These are phyloP conservation scores for Quiscalus mexicanus DNA, from an alignment of 2,113 vertebrate species.

Conservation along the genomic window DNA sequence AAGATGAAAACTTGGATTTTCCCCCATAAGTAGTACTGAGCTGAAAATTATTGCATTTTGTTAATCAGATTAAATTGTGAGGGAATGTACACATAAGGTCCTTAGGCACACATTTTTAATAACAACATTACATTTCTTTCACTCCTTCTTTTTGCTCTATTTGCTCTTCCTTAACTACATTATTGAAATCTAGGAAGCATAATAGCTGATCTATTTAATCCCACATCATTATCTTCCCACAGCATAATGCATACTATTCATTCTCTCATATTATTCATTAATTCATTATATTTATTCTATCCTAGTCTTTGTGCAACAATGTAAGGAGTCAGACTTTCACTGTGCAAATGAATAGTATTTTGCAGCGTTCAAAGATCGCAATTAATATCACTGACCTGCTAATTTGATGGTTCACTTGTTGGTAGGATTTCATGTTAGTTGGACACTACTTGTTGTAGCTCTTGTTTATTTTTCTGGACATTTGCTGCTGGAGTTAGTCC, in stretches of 20 bases:
- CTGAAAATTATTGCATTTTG: conserved; percentile 39
- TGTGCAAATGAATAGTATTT: conserved; percentile 8
- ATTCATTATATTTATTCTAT: conserved; percentile 44
- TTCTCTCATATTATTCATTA: conserved; percentile 42
- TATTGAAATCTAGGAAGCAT: conserved; percentile 58
- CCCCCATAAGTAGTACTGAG: not conserved
- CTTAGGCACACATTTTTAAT: conserved; percentile 30
- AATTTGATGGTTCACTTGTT: not conserved
- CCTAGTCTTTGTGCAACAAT: not conserved
- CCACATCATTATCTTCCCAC: conserved; percentile 41
- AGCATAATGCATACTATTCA: conserved; percentile 35
- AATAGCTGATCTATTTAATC: conserved; percentile 50
- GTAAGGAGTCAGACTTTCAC: conserved; percentile 36
- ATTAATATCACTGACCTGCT: conserved; percentile 20
- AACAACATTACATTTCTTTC: conserved; percentile 42
- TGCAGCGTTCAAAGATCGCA: not conserved
- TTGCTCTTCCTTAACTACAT: conserved; percentile 31
- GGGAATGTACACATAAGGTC: not conserved
- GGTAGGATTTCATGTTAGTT: not conserved
- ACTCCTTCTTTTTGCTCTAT: conserved; percentile 22
- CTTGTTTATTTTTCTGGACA: not conserved
- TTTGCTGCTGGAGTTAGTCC: not conserved
- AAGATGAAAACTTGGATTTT: not conserved
- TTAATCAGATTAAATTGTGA: conserved; percentile 52
- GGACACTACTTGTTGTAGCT: not conserved